phyloP scores from a whole-genome alignment of 2,113 vertebrate genomes.

The Scortum barcoo region DNA sequence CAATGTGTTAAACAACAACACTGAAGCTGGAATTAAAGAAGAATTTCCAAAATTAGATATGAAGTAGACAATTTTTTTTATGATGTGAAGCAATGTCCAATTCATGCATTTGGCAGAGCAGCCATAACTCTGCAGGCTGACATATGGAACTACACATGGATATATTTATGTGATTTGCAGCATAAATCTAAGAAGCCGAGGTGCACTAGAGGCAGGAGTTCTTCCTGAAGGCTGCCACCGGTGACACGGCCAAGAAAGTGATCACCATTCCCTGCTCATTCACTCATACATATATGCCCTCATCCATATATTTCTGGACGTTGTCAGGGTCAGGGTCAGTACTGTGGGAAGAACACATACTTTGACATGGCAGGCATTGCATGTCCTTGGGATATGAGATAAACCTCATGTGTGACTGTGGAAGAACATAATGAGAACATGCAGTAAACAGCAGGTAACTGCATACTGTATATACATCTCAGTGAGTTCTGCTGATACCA shows the following conservation, averaged over 20 bases:
- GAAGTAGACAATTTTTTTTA: neutral
- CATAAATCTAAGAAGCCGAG: neutral
- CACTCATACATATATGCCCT: neutral
- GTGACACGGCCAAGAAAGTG: neutral
- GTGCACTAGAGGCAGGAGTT: neutral
- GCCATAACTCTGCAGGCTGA: neutral
- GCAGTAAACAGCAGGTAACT: neutral
- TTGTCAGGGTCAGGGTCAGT: neutral
- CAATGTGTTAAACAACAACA: neutral
- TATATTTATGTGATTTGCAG: no score
- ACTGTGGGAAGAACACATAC: neutral
- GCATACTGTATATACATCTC: neutral
- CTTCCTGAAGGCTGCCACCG: neutral
- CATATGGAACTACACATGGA: neutral
- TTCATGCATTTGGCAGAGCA: neutral
- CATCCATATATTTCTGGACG: neutral
- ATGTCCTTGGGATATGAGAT: slow-evolving; percentile 3
- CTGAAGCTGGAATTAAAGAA: neutral
- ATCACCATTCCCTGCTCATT: neutral
- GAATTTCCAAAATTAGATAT: slow-evolving; percentile 9
- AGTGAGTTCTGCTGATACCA: neutral
- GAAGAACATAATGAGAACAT: neutral
- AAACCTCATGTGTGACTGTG: neutral
- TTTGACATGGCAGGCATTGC: neutral
- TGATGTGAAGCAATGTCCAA: neutral